Percentiles rank a stretch among this genome's conserved stretches.
Conservation (phyloP, 2,113 vertebrate species). For the Pterocles burchelli region DNA sequence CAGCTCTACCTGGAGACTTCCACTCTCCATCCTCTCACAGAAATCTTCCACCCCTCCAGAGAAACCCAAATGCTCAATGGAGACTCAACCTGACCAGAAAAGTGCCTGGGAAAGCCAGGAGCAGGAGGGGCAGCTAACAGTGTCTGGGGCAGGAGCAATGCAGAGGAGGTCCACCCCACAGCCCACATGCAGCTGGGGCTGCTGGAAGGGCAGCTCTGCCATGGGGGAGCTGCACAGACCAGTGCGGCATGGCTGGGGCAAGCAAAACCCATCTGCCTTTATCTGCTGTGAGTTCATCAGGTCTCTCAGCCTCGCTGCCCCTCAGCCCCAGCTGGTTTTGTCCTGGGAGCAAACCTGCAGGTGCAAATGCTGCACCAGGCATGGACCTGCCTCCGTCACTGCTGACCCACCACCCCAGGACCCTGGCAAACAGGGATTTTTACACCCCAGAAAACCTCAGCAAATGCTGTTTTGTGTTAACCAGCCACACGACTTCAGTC, state of each 20-base stretch:
- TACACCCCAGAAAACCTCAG: neutral
- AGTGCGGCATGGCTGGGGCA: neutral
- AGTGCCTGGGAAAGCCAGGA: neutral
- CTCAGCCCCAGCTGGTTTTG: neutral
- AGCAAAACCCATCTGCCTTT: neutral
- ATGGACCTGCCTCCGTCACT: neutral
- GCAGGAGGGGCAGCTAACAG: neutral
- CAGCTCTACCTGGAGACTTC: neutral
- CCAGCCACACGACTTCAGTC: neutral
- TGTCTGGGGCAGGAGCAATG: no score
- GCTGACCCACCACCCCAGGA: neutral
- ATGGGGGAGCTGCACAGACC: accelerated
- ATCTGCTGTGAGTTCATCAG: neutral
- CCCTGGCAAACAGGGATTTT: neutral
- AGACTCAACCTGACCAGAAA: neutral
- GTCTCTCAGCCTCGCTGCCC: neutral
- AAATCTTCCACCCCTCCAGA: neutral
- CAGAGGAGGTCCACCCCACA: no score
- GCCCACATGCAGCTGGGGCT: neutral
- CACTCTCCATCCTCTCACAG: neutral
- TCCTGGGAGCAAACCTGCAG: neutral
- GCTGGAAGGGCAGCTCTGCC: neutral
- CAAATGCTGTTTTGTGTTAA: neutral
- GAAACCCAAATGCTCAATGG: neutral
- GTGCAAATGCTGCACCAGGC: no score